Percentiles rank a stretch among this genome's conserved stretches.
Conservation (phyloP, 1,140 invertebrate genomes). For the Drosophila lowei region DNA sequence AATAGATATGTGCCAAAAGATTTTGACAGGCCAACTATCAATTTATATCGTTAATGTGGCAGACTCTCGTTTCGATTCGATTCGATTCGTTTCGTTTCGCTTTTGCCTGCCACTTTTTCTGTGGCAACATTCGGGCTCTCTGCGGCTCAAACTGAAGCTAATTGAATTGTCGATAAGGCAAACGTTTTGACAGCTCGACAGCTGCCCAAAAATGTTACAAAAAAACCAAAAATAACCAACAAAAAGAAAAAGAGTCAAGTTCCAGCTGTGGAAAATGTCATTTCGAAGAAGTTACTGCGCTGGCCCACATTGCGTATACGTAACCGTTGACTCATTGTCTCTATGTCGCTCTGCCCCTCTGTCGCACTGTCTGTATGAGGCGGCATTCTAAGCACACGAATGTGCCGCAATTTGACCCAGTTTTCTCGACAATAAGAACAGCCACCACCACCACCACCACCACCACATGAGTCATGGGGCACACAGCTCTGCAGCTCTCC, state of each 20-base stretch:
- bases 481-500: constrained; percentile 40
- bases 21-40: constrained; percentile 74
- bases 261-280: constrained; percentile 42
- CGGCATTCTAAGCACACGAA: constrained; percentile 51
- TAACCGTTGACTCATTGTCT: constrained; percentile 68
- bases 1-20: constrained; percentile 77
- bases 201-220: constrained; percentile 31
- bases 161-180: constrained; percentile 78
- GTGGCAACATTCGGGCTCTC: neutral
- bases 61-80: constrained; percentile 10
- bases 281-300: constrained; percentile 52
- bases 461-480: constrained; percentile 50
- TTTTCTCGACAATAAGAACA: constrained; percentile 47
- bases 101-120: constrained; percentile 12
- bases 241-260: neutral
- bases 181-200: constrained; percentile 64
- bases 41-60: constrained; percentile 52
- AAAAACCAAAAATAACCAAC: neutral
- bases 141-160: constrained; percentile 62
- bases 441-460: constrained; percentile 8
- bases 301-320: constrained; percentile 77
- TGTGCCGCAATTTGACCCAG: constrained; percentile 62
- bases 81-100: too few species aligned
- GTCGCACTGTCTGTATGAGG: constrained; percentile 9
- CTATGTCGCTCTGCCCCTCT: neutral